A percentile compares a stretch with the other conserved stretches of the same genome.
These are phyloP conservation scores for Coracopsis vasa DNA, from an alignment of 2,113 vertebrate genomes.

Conservation along the genomic window DNA sequence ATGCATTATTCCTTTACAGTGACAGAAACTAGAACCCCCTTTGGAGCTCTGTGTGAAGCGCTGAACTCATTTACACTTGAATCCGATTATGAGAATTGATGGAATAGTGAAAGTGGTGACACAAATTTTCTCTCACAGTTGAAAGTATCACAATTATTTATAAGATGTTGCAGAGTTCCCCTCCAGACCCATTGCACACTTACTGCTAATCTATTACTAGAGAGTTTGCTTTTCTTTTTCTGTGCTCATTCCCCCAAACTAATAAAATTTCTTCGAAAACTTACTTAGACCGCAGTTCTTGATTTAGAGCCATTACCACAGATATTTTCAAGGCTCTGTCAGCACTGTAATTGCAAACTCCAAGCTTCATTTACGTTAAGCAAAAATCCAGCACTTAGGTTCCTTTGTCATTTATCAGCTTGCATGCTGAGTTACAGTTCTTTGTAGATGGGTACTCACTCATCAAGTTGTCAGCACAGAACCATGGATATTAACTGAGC, in stretches of 20 bases:
- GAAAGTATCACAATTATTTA: background rate
- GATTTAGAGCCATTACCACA: background rate
- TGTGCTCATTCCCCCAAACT: background rate
- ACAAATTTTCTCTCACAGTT: background rate
- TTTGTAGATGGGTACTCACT: background rate
- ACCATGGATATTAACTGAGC: background rate
- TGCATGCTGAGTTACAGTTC: background rate
- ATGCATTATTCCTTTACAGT: background rate
- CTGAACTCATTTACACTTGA: background rate
- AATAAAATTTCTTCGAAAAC: background rate
- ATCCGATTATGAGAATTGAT: background rate
- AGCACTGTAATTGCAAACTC: background rate
- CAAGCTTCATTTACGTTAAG: background rate
- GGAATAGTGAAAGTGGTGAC: background rate
- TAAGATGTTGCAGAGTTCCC: background rate
- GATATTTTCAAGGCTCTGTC: background rate
- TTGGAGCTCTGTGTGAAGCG: background rate
- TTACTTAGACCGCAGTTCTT: background rate
- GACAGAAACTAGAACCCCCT: background rate
- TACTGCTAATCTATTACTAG: background rate
- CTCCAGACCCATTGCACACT: background rate
- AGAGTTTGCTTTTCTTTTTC: background rate
- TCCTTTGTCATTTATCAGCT: background rate
- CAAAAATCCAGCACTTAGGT: background rate
- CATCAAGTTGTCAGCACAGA: background rate